phyloP scores from a whole-genome alignment of 2,113 vertebrate genomes.

The Meriones unguiculatus region DNA sequence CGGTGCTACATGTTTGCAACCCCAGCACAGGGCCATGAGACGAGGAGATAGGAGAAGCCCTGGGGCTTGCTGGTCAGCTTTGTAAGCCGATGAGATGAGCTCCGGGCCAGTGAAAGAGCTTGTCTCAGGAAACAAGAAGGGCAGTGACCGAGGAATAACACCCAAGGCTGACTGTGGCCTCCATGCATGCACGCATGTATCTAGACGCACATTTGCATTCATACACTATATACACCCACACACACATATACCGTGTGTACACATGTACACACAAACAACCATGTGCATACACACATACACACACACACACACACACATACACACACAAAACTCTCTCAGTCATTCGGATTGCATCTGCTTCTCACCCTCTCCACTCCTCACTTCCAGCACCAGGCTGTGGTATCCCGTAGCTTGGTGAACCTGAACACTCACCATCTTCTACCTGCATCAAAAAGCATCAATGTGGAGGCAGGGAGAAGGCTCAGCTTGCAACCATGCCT shows the following conservation, averaged over 20 bases:
- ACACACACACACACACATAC: neutral
- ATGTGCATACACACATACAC: neutral
- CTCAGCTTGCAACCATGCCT: neutral
- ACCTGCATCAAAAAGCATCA: neutral
- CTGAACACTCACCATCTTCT: neutral
- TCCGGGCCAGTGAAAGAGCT: neutral
- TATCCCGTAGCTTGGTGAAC: neutral
- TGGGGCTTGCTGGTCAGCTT: no score
- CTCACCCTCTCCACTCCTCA: neutral
- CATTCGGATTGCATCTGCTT: neutral
- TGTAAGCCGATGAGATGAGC: no score
- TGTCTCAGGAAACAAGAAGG: neutral
- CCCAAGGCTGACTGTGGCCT: neutral
- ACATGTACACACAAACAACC: neutral
- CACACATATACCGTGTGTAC: neutral
- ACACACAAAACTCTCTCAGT: neutral
- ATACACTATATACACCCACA: neutral
- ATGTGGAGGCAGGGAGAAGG: neutral
- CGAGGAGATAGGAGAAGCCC: no score
- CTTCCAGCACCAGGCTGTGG: neutral
- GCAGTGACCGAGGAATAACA: no score
- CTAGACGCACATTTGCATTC: neutral
- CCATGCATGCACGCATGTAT: neutral
- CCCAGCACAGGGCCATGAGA: neutral
- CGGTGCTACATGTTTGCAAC: neutral